Conservation (phyloP, 2,113 vertebrate species). For the Thunnus thynnus region DNA sequence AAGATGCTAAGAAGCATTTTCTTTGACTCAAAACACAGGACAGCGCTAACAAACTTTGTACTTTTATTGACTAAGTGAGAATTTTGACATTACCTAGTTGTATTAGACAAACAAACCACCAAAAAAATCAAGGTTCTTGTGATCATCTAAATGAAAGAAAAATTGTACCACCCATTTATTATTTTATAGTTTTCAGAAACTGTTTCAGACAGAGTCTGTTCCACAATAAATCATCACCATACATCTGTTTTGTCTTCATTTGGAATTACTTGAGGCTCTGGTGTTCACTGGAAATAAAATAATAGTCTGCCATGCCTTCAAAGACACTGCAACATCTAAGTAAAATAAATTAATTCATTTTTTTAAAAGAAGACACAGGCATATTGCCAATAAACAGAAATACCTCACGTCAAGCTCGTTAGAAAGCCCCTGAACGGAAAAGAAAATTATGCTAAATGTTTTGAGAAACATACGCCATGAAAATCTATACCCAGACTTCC, state of each 20-base stretch:
- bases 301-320: slow-evolving; percentile 42
- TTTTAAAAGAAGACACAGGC: not conserved
- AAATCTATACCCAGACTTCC: not conserved
- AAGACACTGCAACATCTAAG: slow-evolving; percentile 28
- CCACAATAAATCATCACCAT: slow-evolving; percentile 32
- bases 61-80: not conserved
- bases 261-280: slow-evolving; percentile 39
- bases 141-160: not conserved
- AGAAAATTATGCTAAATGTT: slow-evolving; percentile 1
- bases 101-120: not conserved
- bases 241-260: slow-evolving; percentile 27
- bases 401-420: slow-evolving; percentile 9
- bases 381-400: slow-evolving; percentile 46
- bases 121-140: not conserved
- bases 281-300: slow-evolving; percentile 34
- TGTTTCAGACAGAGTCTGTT: not conserved
- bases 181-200: slow-evolving; percentile 19
- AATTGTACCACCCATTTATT: not conserved
- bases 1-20: slow-evolving; percentile 23
- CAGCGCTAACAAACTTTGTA: not conserved
- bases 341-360: slow-evolving; percentile 4
- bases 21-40: not conserved
- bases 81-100: not conserved
- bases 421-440: slow-evolving; percentile 5
- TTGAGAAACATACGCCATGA: too few species aligned